phyloP scores from a whole-genome alignment of 1,140 invertebrate genomes.

The Diuraphis noxia region DNA sequence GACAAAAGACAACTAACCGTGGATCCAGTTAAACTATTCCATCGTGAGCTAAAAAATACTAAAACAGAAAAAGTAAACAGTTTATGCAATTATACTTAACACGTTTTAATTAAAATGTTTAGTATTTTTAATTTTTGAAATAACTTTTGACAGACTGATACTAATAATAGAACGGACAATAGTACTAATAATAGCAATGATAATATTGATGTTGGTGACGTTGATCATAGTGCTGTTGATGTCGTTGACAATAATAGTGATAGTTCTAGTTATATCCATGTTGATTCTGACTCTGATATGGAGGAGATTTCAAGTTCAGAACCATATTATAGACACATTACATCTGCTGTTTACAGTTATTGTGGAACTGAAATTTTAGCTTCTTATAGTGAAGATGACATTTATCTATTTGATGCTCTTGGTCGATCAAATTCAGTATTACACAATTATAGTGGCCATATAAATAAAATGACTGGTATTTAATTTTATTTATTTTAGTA shows the following conservation, averaged over 20 bases:
- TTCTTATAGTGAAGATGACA: slow-evolving; percentile 91
- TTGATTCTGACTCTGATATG: background rate
- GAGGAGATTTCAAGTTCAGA: background rate
- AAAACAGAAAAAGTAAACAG: background rate
- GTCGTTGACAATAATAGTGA: rapidly evolving
- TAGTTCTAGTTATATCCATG: background rate
- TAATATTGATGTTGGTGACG: background rate
- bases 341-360: slow-evolving; percentile 88
- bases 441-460: slow-evolving; percentile 78
- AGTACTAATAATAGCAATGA: too few species aligned
- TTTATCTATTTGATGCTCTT: slow-evolving; percentile 84
- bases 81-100: background rate
- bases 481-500: background rate
- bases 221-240: background rate
- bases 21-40: slow-evolving; percentile 64
- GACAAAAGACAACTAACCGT: slow-evolving; percentile 68
- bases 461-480: slow-evolving; percentile 72
- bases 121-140: background rate
- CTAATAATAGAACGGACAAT: background rate
- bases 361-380: slow-evolving; percentile 88
- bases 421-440: slow-evolving; percentile 66
- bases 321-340: slow-evolving; percentile 65
- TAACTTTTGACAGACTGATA: background rate
- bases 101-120: background rate
- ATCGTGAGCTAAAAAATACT: slow-evolving; percentile 59